Evolutionary conservation across 92 coral and sea anemone genomes (phyloP).

Genomic region (Plumapathes pennacea): DNA sequence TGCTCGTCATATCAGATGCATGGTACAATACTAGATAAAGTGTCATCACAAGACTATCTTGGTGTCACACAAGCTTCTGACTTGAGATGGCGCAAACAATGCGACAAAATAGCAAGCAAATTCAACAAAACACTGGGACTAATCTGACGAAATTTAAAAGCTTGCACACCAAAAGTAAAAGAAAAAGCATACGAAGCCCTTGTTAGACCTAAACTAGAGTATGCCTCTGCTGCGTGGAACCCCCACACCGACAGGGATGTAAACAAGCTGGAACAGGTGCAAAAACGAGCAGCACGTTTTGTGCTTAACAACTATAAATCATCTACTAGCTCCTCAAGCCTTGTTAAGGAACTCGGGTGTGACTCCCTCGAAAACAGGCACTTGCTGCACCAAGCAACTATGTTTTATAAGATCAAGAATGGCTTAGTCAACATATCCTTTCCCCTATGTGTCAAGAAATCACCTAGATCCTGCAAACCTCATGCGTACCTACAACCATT

Average conservation of each 20-base stretch:
- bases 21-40: too few relatives aligned
- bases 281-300: conserved; percentile 18
- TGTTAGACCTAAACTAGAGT: conserved; percentile 8
- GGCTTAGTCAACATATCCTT: conserved; percentile 4
- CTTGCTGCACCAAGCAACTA: conserved; percentile 15
- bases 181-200: conserved; percentile 16
- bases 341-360: conserved; percentile 13
- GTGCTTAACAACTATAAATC: conserved; percentile 7
- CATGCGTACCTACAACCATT: conserved; percentile 6
- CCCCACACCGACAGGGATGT: conserved; percentile 34
- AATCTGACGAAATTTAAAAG: too few relatives aligned
- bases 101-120: too few relatives aligned
- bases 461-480: conserved; percentile 8
- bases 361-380: conserved; percentile 35
- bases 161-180: too few relatives aligned
- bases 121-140: too few relatives aligned
- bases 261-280: conserved; percentile 18
- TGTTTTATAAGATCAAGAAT: conserved; percentile 14
- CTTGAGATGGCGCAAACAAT: too few relatives aligned
- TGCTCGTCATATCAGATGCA: too few relatives aligned
- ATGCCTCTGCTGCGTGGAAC: conserved; percentile 29
- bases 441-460: conserved; percentile 8
- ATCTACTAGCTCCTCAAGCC: background rate
- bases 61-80: too few relatives aligned
- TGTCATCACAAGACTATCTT: too few relatives aligned